Evolutionary conservation across 2,113 vertebrate genomes (phyloP), one percentile per base, ranked within the genome.

Genomic region (Toxotes chatareus): DNA sequence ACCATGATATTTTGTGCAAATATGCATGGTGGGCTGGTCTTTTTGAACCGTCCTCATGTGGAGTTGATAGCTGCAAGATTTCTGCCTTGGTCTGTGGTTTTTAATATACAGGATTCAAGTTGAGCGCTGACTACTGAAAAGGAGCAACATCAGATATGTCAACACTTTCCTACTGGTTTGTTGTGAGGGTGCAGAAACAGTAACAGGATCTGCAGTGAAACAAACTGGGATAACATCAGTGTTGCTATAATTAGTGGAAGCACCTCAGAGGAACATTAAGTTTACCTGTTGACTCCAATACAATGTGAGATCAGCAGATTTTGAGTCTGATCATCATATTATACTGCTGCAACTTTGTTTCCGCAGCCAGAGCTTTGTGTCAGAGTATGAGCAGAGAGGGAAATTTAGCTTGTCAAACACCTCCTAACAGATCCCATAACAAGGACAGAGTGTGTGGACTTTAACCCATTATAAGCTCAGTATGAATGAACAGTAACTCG

Each of bases 191-290:
- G 14, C 23, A 63, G 32, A 62, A n/a, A 72, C 55, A 53, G 51
- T 31, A 65, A 67, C 64, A 72, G n/a, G 66, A 80, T 83, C n/a
- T 59, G 16, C 38, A 71, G 38, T 69, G 65, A 69, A 65, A 65
- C 23, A 12, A 83, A 42, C 51, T 7, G 10, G 7, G 57, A 23
- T 70, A 79, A 76, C 60, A 61, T 66, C 62, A 84, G 44, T 19
- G 38, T 11, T 5, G 23, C 40, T 80, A 11, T 82, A 57, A 75
- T 80, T 68, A 80, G 36, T 32, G 59, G 42, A 32, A 59, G 16
- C 56, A 70, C 38, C 53, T 72, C 21, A 63, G 55, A 14, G 21
- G n/a, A 61, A 64, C n/a, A 56, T 1, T 66, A 38, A 64, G 7
- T 32, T 72, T 65, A 82, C 69, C 73, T 57, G 69, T 65, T 16